Evolutionary conservation across 2,113 vertebrate species (phyloP), one percentile per base, ranked within the genome.

Genomic region (Paedocypris sp.): DNA sequence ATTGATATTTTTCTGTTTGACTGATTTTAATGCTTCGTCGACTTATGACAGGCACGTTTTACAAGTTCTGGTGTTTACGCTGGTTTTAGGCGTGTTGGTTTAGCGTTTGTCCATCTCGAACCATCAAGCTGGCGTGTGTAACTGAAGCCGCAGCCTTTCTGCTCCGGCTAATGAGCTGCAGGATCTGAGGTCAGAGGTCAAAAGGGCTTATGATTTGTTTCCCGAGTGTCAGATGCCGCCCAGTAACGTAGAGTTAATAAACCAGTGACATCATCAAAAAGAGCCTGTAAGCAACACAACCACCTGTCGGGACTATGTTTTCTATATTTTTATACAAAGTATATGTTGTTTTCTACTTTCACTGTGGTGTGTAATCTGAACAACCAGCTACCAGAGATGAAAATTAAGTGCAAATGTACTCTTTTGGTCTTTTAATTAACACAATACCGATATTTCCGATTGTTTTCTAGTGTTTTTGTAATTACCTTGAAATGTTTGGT

Each of bases 281-380:
- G 8, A 46, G 5, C 15, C 23, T 11, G 20, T 13, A 23, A 39
- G 7, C 2, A 20, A 42, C 39, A 42, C 23, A 26, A 20, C 20
- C 2, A 51, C 20, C 9, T 32, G 26, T 57, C 35, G 2, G 18
- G 1, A 18, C 41, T 57, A 31, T 58, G 54, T 42, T 67, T 20
- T 32, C 19, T 36, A 43, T 45, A 42, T 58, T 52, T 69, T 60
- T 39, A 29, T 47, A 42, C 38, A 32, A 60, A 48, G 41, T 61
- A 50, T 69, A 58, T 70, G 65, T 61, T 61, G 49, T 60, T 60
- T 49, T 45, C 43, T 54, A 56, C 35, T 61, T 29, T 54, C 49
- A 12, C 32, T 28, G 5, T 35, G 15, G 25, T 56, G 45, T 43
- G 36, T 56, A 38, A 50, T 43, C 35, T 60, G 29, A 38, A 43